Evolutionary conservation across 2,888 invertebrate genomes (phyloP).

Genomic region (Drosophila stalkeri): DNA sequence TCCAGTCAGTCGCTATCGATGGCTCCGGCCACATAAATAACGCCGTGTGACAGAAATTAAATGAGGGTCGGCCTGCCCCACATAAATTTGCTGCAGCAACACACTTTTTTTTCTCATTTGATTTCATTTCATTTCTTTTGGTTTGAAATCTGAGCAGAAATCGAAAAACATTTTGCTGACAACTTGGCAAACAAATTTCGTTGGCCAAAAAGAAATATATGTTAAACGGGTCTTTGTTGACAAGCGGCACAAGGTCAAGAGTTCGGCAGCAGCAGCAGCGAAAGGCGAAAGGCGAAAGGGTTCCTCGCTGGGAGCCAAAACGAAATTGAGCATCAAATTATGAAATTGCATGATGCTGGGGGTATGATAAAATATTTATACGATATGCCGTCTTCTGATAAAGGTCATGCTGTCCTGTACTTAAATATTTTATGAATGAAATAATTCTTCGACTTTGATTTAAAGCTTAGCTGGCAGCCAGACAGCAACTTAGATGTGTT

Average conservation of each 20-base stretch:
- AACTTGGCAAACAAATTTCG: conserved; percentile 76
- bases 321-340: conserved; percentile 70
- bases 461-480: conserved; percentile 9
- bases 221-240: conserved; percentile 43
- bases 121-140: background rate
- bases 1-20: conserved; percentile 50
- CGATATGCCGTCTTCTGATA: conserved; percentile 8
- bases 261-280: conserved; percentile 28
- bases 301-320: conserved; percentile 27
- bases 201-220: conserved; percentile 33
- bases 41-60: conserved; percentile 78
- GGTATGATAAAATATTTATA: conserved; percentile 42
- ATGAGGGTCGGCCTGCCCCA: conserved; percentile 62
- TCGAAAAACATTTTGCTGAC: conserved; percentile 57
- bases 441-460: conserved; percentile 3
- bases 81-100: conserved; percentile 53
- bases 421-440: conserved; percentile 48
- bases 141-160: conserved; percentile 50
- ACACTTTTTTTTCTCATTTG: background rate
- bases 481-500: background rate
- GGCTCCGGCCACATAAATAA: conserved; percentile 69
- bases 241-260: conserved; percentile 66
- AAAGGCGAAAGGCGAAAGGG: too few species aligned
- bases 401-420: conserved; percentile 7
- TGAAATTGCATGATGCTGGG: conserved; percentile 50